These are phyloP conservation scores for Botia almorhae DNA, from an alignment of 2,797 vertebrate species.

Conservation along the genomic window DNA sequence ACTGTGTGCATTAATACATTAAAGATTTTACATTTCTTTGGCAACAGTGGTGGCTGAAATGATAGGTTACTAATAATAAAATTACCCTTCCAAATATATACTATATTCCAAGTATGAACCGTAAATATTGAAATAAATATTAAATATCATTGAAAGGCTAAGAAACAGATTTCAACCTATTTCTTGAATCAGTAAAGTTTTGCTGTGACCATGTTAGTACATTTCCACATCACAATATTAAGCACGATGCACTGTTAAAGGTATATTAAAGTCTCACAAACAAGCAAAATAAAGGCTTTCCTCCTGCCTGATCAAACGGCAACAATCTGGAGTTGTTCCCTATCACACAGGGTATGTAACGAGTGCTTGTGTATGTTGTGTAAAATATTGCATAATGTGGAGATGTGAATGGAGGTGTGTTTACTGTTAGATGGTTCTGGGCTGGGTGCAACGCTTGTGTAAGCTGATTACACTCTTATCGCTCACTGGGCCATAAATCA, in stretches of 20 bases:
- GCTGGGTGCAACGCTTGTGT: conserved; percentile 50
- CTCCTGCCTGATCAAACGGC: conserved; percentile 40
- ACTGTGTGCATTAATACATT: neutral
- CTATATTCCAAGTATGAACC: too few relatives aligned
- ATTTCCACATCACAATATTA: conserved; percentile 10
- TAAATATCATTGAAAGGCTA: neutral
- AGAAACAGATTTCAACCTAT: neutral
- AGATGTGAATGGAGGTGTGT: conserved; percentile 43
- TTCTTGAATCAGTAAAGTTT: neutral
- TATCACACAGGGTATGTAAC: conserved; percentile 22
- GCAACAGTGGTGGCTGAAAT: neutral
- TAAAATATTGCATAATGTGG: conserved; percentile 50
- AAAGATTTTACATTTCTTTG: neutral
- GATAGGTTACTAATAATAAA: neutral
- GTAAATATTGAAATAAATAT: neutral
- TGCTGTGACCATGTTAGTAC: neutral
- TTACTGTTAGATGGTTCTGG: conserved; percentile 47
- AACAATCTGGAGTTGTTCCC: conserved; percentile 47
- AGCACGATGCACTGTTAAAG: neutral
- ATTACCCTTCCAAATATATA: neutral
- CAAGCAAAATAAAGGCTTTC: conserved; percentile 9
- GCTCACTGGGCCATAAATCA: conserved; percentile 53
- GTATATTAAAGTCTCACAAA: conserved; percentile 16
- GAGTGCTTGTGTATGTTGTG: conserved; percentile 30
- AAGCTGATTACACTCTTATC: conserved; percentile 61